Conservation (phyloP, 2,888 invertebrate species). For the Empis livida region DNA sequence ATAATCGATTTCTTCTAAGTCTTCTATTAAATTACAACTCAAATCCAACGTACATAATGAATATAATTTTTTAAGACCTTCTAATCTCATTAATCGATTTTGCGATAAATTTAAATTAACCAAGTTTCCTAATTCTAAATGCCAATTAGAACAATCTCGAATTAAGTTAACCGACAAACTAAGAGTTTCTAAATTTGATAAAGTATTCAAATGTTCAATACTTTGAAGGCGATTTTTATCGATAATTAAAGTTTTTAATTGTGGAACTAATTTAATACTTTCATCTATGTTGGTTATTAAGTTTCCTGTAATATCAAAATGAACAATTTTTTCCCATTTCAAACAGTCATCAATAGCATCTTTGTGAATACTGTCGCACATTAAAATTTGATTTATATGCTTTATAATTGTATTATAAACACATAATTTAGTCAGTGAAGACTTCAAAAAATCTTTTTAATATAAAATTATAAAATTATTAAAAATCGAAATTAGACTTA, state of each 20-base stretch:
- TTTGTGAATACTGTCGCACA: constrained; percentile 77
- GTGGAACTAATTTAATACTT: constrained; percentile 63
- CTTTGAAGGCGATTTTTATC: constrained; percentile 65
- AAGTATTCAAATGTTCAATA: constrained; percentile 62
- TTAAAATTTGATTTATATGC: constrained; percentile 59
- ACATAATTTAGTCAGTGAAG: constrained; percentile 37
- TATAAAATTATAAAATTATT: not conserved
- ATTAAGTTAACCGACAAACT: constrained; percentile 72
- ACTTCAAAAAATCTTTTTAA: constrained; percentile 22
- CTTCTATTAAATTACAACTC: constrained; percentile 69
- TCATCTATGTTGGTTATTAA: constrained; percentile 64
- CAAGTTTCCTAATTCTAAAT: constrained; percentile 78
- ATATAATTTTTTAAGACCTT: constrained; percentile 68
- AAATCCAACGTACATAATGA: constrained; percentile 77
- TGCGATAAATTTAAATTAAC: constrained; percentile 73
- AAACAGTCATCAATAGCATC: constrained; percentile 16
- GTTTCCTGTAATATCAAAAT: constrained; percentile 68
- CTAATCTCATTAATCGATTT: constrained; percentile 60
- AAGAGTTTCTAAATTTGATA: constrained; percentile 63
- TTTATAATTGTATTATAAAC: constrained; percentile 32
- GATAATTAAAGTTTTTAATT: constrained; percentile 54
- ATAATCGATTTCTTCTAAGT: constrained; percentile 67
- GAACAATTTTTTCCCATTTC: constrained; percentile 51
- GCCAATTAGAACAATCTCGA: constrained; percentile 57
- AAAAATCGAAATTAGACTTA: not conserved